Evolutionary conservation across 2,113 vertebrate species (phyloP), one percentile per base, ranked within the genome.

Genomic region (Rhinoderma darwinii): DNA sequence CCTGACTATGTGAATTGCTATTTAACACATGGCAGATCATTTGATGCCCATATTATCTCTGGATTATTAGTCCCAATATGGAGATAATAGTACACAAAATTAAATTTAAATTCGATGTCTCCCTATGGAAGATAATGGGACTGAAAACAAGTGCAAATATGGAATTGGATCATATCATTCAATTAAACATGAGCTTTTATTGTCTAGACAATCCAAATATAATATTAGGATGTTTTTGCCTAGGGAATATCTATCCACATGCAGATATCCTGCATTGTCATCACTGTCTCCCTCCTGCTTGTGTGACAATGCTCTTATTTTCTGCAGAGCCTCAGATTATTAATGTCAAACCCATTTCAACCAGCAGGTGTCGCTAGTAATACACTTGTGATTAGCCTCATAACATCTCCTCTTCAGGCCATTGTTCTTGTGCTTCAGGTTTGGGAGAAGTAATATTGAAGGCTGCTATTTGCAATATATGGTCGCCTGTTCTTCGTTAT

Each of bases 301-400:
- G 51, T 54, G 51, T 54, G 20, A 54, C n/a, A n/a, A n/a, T n/a
- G n/a, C n/a, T n/a, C n/a, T n/a, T n/a, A n/a, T n/a, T 10, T 27
- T 2, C n/a, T 27, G n/a, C 59, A 30, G 35, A 41, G 30, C 37
- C 44, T 7, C 4, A 25, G 27, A 30, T 63, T 63, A 63, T 76
- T 30, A n/a, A 5, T 43, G 41, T 44, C 25, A 25, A 73, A 73
- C 18, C 9, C 25, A 7, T 51, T 51, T 32, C 11, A 35, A 27
- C 30, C 77, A 79, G 77, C 77, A 79, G 77, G 51, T 79, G 77
- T 50, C 32, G 51, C 30, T 50, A 20, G 20, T n/a, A 32, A 59
- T 39, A 39, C 35, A 59, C 50, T 51, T 35, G 27, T 18, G 6
- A 77, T 54, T 7, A 32, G 20, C 72, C 20, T 4, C 14, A 12